Percentiles rank a stretch among this genome's conserved stretches.
These are phyloP conservation scores for Nothoprocta perdicaria DNA, from an alignment of 2,113 vertebrate species.

Conservation along the genomic window DNA sequence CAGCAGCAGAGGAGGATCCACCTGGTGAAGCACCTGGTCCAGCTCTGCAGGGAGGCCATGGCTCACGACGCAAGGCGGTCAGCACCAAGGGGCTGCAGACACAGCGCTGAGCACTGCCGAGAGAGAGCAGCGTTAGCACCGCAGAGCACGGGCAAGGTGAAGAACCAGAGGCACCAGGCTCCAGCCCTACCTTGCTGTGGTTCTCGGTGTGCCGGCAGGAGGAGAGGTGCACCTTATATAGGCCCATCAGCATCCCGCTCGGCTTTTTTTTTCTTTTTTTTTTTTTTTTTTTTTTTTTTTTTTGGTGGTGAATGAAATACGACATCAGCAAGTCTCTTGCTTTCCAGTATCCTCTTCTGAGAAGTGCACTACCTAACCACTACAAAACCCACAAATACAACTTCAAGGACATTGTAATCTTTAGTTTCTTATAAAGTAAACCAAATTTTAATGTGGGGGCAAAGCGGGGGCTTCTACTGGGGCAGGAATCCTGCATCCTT, in stretches of 20 bases:
- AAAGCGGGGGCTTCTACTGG: constrained; percentile 6
- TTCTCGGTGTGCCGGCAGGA: constrained; percentile 48
- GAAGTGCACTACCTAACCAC: constrained; percentile 79
- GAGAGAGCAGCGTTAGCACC: constrained; percentile 2
- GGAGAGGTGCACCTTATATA: constrained; percentile 75
- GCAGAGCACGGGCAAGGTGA: background rate
- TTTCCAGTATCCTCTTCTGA: constrained; percentile 81
- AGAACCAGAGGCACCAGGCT: background rate
- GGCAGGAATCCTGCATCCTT: background rate
- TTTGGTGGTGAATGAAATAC: constrained; percentile 57
- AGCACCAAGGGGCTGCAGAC: background rate
- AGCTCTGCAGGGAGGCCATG: constrained; percentile 63
- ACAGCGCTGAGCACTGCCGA: background rate
- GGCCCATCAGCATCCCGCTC: constrained; percentile 32
- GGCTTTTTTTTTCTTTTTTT: background rate
- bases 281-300: background rate
- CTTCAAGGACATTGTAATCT: constrained; percentile 32
- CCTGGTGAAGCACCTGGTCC: constrained; percentile 5
- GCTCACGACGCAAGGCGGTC: background rate
- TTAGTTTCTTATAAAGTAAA: constrained; percentile 58
- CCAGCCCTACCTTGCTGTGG: constrained; percentile 65
- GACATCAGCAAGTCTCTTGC: constrained; percentile 80
- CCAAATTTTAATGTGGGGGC: background rate
- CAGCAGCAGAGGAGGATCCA: constrained; percentile 51
- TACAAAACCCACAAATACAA: constrained; percentile 69